A percentile compares a stretch with the other conserved stretches of the same genome.
These are phyloP conservation scores for Calycopis cecrops DNA, from an alignment of 1,140 invertebrate species.

Conservation along the genomic window DNA sequence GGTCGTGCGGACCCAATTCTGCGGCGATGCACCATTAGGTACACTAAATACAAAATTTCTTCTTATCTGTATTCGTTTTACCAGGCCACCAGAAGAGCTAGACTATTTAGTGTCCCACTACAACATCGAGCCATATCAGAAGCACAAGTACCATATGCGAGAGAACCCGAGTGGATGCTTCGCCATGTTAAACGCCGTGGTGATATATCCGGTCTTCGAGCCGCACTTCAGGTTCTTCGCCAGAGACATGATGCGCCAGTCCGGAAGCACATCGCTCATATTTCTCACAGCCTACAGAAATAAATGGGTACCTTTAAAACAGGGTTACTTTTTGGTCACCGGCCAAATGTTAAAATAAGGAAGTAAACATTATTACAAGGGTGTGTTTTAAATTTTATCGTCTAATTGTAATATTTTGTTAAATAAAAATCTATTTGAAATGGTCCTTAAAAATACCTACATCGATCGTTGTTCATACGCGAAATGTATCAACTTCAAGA, in stretches of 20 bases:
- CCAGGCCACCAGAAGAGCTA: background rate
- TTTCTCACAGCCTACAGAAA: slow-evolving; percentile 60
- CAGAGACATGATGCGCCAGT: slow-evolving; percentile 55
- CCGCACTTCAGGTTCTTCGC: slow-evolving; percentile 51
- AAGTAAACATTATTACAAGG: no score
- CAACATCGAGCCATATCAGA: background rate
- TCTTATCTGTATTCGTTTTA: background rate
- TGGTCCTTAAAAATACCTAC: no score
- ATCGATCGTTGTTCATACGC: no score
- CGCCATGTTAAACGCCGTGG: slow-evolving; percentile 36
- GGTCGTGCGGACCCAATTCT: no score
- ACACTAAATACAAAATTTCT: no score
- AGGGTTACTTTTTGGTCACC: no score
- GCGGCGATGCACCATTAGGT: no score
- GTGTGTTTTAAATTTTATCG: no score
- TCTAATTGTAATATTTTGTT: no score
- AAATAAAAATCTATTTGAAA: no score
- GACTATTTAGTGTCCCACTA: background rate
- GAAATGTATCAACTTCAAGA: no score
- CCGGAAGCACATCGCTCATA: slow-evolving; percentile 39
- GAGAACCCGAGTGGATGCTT: slow-evolving; percentile 37
- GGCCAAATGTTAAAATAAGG: no score
- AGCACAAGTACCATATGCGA: slow-evolving; percentile 40
- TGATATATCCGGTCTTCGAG: slow-evolving; percentile 52
- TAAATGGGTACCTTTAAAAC: slow-evolving; percentile 47